Base-by-base conservation (phyloP, 2,113 vertebrate genomes). In the Carollia perspicillata region DNA sequence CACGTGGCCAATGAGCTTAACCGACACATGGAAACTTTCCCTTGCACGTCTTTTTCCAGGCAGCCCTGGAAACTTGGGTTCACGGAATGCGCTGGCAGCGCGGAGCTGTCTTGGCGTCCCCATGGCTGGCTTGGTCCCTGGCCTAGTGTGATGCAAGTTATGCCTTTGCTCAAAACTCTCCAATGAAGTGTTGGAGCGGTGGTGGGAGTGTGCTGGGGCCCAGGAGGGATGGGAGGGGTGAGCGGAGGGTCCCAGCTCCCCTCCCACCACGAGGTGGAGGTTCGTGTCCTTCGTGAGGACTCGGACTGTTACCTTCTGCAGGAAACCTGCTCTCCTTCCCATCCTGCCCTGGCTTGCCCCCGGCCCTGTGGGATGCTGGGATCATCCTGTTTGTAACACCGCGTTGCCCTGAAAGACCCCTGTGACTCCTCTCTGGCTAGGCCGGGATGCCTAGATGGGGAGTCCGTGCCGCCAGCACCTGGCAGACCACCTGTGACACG, bases 11-110 rank as follows among this genome's bases (percentile, higher is more conserved):
- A 1, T 17, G 58, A 71, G 79, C 83, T 89, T 89, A 65, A 84
- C 26, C 58, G 81, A 94, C 89, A 94, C 49, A 33, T 68, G 86
- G 89, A 83, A 83, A 96, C 51, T 95, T 96, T 96, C 94, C 94
- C 94, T 83, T 63, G 5, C 65, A 86, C 42, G 3, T 92, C 78
- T 77, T 75, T 68, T 40, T 72, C 60, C 33, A 69, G 84, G 92
- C 79, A 53, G 23, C 20, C 0, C 79, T 84, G 90, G 90, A 90
- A 78, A 93, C 69, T 12, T 78, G 75, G 93, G 77, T 63, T 87
- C 72, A 4, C 2, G 72, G 93, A 85, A 92, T 74, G 87, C 0
- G 55, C 72, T 20, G 0, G 80, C 90, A 93, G 93, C 90, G 47
- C 51, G 22, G 83, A 71, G 28, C 33, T 14, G 58, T 60, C 58